Conservation (phyloP, 2,888 invertebrate genomes). For the Xanthostigma xanthostigma region DNA sequence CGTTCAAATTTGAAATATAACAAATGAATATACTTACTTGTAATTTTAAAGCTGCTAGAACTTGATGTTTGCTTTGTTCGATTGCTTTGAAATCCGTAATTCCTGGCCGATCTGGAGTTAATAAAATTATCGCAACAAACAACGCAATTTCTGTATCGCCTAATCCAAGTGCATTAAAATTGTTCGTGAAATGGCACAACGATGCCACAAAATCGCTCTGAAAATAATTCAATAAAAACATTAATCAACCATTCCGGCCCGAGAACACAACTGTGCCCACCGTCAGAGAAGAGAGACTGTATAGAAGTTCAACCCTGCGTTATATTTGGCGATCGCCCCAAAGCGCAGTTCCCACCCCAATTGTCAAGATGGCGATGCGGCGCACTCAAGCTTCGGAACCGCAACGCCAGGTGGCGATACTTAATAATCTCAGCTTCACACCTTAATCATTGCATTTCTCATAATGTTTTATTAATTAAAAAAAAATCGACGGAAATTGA, state of each 20-base stretch:
- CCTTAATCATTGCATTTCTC: too few relatives aligned
- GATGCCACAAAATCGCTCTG: slow-evolving; percentile 72
- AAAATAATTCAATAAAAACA: slow-evolving; percentile 18
- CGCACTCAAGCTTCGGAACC: too few relatives aligned
- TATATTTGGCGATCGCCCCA: too few relatives aligned
- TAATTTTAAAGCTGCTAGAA: slow-evolving; percentile 76
- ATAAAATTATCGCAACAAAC: slow-evolving; percentile 71
- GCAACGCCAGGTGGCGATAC: too few relatives aligned
- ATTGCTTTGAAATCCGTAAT: slow-evolving; percentile 67
- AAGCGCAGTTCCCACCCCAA: too few relatives aligned
- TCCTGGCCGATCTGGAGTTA: slow-evolving; percentile 66
- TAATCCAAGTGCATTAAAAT: slow-evolving; percentile 57
- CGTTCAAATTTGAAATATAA: too few relatives aligned
- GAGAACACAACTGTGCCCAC: neutral
- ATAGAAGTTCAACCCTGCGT: too few relatives aligned
- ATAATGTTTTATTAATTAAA: too few relatives aligned
- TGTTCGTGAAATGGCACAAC: slow-evolving; percentile 68
- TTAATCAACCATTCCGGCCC: neutral
- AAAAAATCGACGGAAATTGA: too few relatives aligned
- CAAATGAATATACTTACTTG: slow-evolving; percentile 35
- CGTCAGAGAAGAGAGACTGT: too few relatives aligned
- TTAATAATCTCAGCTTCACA: too few relatives aligned
- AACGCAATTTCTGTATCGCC: slow-evolving; percentile 84
- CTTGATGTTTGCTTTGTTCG: slow-evolving; percentile 61
- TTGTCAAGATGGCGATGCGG: too few relatives aligned